Evolutionary conservation across 2,797 vertebrate genomes (phyloP), one percentile per base, ranked within the genome.

Genomic region (Euthynnus affinis): DNA sequence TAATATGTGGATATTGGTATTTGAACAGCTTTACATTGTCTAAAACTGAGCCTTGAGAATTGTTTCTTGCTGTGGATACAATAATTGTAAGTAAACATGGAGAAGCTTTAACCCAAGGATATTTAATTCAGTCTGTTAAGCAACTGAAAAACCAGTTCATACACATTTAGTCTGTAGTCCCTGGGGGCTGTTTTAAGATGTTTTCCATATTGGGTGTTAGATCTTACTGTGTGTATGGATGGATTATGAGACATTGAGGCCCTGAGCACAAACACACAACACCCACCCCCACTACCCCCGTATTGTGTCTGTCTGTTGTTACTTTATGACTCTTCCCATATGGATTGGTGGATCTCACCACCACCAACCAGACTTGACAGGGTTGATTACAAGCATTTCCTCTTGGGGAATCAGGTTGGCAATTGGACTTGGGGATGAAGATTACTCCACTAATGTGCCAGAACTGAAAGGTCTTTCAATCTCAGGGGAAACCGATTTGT

Each of bases 321-420:
- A 32, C 5, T 32, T 32, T 32, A 32, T 32, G 17, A 51, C 59
- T 63, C n/a, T 17, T 75, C 37, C 59, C 68, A 34, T 52, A 72
- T 76, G 62, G 74, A 82, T 76, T 76, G 44, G 34, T 83, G 42
- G 48, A 80, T 67, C 27, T 72, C 48, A 37, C 40, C 1, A n/a
- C 27, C 23, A 49, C 34, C 49, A 68, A 22, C 49, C 20, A n/a
- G 68, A 83, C n/a, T 23, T 72, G 76, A 79, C 79, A 55, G 48
- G 37, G 34, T 49, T 83, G 81, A 88, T 88, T 70, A 76, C 78
- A 81, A 67, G 29, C n/a, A n/a, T 71, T 49, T 60, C 44, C 80
- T 84, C 77, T 22, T 57, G 63, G 83, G 81, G 61, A 78, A 75
- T 79, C 62, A 44, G 40, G 67, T 48, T 34, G 73, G 15, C 42